phyloP scores from a whole-genome alignment of 2,888 invertebrate genomes.

The Deilephila elpenor region DNA sequence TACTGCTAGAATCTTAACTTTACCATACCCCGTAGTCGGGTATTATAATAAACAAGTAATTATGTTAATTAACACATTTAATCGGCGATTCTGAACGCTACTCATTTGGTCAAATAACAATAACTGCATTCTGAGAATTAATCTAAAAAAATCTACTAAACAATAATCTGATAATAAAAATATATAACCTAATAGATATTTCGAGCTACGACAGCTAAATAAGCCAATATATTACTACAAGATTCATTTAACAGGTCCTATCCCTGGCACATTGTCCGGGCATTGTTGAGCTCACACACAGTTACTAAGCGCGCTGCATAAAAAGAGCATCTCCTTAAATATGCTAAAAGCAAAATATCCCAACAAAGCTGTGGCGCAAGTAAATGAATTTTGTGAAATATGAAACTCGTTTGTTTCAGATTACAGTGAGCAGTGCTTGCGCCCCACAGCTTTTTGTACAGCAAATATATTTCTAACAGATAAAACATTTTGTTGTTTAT shows the following conservation, averaged over 20 bases:
- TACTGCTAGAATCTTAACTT: too few relatives aligned
- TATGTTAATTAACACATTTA: too few relatives aligned
- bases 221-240: neutral
- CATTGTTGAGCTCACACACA: slow-evolving; percentile 1
- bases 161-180: too few relatives aligned
- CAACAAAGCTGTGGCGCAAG: slow-evolving; percentile 42
- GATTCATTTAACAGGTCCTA: neutral
- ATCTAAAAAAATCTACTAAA: too few relatives aligned
- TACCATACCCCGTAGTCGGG: too few relatives aligned
- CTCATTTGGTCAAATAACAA: too few relatives aligned
- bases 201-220: too few relatives aligned
- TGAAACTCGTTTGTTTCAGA: slow-evolving; percentile 51
- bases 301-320: slow-evolving; percentile 3
- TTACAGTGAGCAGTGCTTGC: slow-evolving; percentile 40
- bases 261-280: neutral
- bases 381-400: slow-evolving; percentile 55
- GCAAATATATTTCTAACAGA: slow-evolving; percentile 4
- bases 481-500: slow-evolving; percentile 2
- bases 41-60: too few relatives aligned
- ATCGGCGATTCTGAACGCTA: too few relatives aligned
- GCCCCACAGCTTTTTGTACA: neutral
- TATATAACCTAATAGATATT: too few relatives aligned
- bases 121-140: too few relatives aligned
- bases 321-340: slow-evolving; percentile 37
- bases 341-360: slow-evolving; percentile 26